Evolutionary conservation across 2,888 invertebrate species (phyloP), one percentile per base, ranked within the genome.

Genomic region (Polydesmus complanatus): DNA sequence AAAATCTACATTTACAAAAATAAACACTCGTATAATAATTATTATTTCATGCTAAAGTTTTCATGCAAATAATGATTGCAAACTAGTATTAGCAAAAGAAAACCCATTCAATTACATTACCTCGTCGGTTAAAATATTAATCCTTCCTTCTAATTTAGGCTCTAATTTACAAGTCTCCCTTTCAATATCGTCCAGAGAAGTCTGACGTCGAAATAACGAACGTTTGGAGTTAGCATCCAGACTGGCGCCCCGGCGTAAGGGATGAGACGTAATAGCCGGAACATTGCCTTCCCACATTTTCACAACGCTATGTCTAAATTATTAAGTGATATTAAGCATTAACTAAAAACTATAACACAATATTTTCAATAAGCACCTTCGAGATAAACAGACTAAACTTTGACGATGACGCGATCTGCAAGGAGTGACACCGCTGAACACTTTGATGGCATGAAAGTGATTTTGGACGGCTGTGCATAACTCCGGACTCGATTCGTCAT

Each of bases 381-480:
- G 78, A 56, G 88, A 88, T 2, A 90, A 78, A 0, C 88, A 87
- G 62, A 91, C 86, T 54, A 91, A 78, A 27, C 88, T 88, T 76
- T 91, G 91, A 60, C 90, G 77, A 72, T 91, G 90, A 68, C 87
- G 86, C 60, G 88, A 86, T 66, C 69, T 68, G 62, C 71, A 70
- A 47, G 70, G 64, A n/a, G 82, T 79, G 73, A 83, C 82, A 55
- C 88, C 88, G 60, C 81, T 79, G 50, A 86, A 79, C 68, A 89
- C 83, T 73, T 86, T 82, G 68, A 92, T 89, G 1, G 92, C 87
- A 61, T 86, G 82, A 75, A 93, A 92, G 73, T 92, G 91, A 74
- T 92, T 92, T 76, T 90, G 88, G 23, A 93, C 79, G 0, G 88
- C 86, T 68, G 88, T 81, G 8, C 87, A 85, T 64, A 92, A 74